Evolutionary conservation across 2,113 vertebrate genomes (phyloP), one percentile per base, ranked within the genome.

Genomic region (Aphelocoma coerulescens): DNA sequence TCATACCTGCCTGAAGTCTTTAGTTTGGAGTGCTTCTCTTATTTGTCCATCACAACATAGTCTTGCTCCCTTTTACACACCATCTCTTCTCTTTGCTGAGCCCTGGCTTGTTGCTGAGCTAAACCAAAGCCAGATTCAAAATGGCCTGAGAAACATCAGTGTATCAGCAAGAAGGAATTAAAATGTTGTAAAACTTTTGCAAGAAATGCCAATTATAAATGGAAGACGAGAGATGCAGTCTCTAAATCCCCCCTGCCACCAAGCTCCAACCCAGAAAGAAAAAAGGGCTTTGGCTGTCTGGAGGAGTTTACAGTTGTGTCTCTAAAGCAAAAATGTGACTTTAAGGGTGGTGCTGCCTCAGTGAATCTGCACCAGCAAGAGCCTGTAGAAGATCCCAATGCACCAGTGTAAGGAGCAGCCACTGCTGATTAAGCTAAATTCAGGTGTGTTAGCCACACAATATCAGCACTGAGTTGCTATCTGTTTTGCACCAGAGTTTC

Each of bases 1-100:
- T 97, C 65, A 49, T 83, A 96, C 75, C 79, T 91, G 67, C 35
- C 83, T 86, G 75, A 71, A 93, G 79, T 77, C 85, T 91, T 91
- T 67, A 77, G 77, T 76, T 82, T 84, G 59, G 78, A 95, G 43
- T 44, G 28, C 67, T 90, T 75, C 71, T 54, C 55, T 76, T 95
- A 54, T 88, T 96, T 83, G 54, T 69, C 87, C 85, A 79, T 83
- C 58, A 83, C 67, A 62, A 33, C 37, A 43, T 2, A 67, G 27
- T 26, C 13, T 79, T 39, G 68, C 46, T 75, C 41, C 35, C 23
- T 80, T 83, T 71, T 43, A 48, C 27, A 17, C 13, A 4, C 10
- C 0, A 0, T 32, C 54, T 82, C 46, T 37, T 26, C 49, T 55
- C n/a, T 93, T 77, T 58, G 27, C 30, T 51, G 59, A 1, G 1